phyloP scores from a whole-genome alignment of 2,888 invertebrate genomes.

The Scaptodrosophila latifasciaeformis region DNA sequence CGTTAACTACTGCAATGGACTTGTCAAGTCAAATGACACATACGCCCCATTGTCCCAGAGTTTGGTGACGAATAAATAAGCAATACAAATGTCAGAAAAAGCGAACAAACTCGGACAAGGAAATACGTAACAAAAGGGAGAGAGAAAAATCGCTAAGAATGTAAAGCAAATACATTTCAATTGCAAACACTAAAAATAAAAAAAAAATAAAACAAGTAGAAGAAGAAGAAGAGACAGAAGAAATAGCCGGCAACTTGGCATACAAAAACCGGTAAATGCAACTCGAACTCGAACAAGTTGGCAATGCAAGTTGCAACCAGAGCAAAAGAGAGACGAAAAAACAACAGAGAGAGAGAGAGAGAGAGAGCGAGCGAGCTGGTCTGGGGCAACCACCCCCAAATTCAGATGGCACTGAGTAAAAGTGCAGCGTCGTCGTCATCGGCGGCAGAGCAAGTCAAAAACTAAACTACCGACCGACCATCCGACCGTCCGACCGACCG shows the following conservation, averaged over 20 bases:
- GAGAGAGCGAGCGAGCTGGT: too few relatives aligned
- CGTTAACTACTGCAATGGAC: too few relatives aligned
- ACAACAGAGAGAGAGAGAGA: too few relatives aligned
- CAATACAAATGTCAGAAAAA: conserved; percentile 38
- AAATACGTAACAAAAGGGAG: background rate
- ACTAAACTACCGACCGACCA: too few relatives aligned
- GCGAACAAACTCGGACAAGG: background rate
- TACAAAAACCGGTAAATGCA: conserved; percentile 1
- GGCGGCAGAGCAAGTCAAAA: too few relatives aligned
- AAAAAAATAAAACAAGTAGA: background rate
- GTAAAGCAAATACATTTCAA: conserved; percentile 22
- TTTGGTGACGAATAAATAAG: conserved; percentile 23
- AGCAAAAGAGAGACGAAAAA: too few relatives aligned
- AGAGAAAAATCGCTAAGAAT: background rate
- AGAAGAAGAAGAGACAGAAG: background rate
- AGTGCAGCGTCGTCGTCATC: conserved; percentile 35
- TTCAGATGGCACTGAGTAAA: conserved; percentile 19
- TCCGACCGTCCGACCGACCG: too few relatives aligned
- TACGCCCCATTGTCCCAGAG: conserved; percentile 24
- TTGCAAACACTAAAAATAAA: conserved; percentile 1
- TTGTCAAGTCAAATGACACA: conserved; percentile 23
- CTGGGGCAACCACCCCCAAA: conserved; percentile 12
- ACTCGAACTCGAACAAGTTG: conserved; percentile 48
- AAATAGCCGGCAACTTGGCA: background rate
- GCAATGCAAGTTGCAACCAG: conserved; percentile 7